phyloP scores from a whole-genome alignment of 2,113 vertebrate species.

The Gadus chalcogrammus region DNA sequence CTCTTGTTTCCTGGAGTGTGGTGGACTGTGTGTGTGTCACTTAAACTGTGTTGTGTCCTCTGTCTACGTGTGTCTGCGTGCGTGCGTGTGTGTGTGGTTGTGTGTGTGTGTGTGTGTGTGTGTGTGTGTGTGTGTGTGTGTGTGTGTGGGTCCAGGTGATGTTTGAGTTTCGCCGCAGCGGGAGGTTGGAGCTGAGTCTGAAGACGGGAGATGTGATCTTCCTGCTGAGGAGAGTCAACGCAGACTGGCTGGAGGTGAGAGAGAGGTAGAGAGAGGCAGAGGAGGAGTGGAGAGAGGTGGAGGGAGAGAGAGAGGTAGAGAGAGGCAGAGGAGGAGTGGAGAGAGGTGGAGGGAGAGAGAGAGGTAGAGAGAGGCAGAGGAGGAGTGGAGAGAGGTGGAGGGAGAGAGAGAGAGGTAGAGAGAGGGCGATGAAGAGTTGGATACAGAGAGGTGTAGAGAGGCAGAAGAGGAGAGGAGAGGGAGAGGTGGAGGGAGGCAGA shows the following conservation, averaged over 20 bases:
- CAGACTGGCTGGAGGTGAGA: conserved; percentile 95
- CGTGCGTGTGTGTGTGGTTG: conserved; percentile 18
- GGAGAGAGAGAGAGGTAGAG: background rate
- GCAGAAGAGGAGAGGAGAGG: conserved; percentile 38
- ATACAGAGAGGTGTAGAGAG: conserved; percentile 54
- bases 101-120: conserved; percentile 32
- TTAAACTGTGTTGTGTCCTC: no score
- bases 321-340: background rate
- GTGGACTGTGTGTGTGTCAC: conserved; percentile 1
- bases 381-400: background rate
- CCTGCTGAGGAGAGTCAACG: conserved; percentile 88
- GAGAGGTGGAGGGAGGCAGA: conserved; percentile 27
- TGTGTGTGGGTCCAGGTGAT: conserved; percentile 72
- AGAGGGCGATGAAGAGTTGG: conserved; percentile 75
- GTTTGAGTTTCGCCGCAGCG: conserved; percentile 87
- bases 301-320: conserved; percentile 21
- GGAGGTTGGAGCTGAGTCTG: conserved; percentile 85
- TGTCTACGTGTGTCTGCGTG: background rate
- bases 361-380: background rate
- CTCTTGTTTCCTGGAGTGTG: background rate
- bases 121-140: conserved; percentile 35
- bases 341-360: background rate
- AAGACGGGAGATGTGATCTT: conserved; percentile 91
- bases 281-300: conserved; percentile 42
- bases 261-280: conserved; percentile 38